Base-by-base conservation (phyloP, 1,140 invertebrate genomes). In the Drosophila obscura region DNA sequence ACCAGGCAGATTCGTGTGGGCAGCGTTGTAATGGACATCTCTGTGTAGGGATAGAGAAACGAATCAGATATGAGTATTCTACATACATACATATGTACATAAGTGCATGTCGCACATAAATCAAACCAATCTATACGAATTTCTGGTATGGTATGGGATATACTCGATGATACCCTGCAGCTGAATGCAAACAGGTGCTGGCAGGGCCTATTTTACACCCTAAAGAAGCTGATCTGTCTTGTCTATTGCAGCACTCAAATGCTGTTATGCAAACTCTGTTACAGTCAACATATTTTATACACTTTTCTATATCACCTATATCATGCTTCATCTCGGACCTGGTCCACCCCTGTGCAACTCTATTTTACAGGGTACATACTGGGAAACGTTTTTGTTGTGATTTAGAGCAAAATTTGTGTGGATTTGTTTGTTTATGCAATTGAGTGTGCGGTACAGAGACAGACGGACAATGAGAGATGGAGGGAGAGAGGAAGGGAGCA, bases 1-100 rank as follows among this genome's bases (percentile, higher is more conserved):
- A 95, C 93, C 53, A 95, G 91, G 80, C 94, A 95, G 92, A 95
- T 94, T 73, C 94, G 93, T 26, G 81, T 73, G 45, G 90, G 90
- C 60, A 84, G 72, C 26, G 82, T 74, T 52, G 90, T 82, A 67
- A 91, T 87, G 57, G 84, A 90, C 90, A 91, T 84, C 58, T 91
- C 90, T 91, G 75, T 45, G 69, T 69, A 16, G 44, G 63, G 16
- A 44, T 19, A 50, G 44, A 44, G 15, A 55, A 56, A 55, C n/a
- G 46, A 35, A 19, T 35, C 13, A 50, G 31, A 35, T 43, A 41
- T 26, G 52, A n/a, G 11, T 53, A 56, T 60, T 19, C 19, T 1
- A 19, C 19, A 48, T 51, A 26, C 15, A n/a, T n/a, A n/a, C n/a
- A n/a, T n/a, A n/a, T n/a, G n/a, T n/a, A n/a, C n/a, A 51, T 61